Evolutionary conservation across 2,888 invertebrate species (phyloP).

Genomic region (Nymphalis polychloros): DNA sequence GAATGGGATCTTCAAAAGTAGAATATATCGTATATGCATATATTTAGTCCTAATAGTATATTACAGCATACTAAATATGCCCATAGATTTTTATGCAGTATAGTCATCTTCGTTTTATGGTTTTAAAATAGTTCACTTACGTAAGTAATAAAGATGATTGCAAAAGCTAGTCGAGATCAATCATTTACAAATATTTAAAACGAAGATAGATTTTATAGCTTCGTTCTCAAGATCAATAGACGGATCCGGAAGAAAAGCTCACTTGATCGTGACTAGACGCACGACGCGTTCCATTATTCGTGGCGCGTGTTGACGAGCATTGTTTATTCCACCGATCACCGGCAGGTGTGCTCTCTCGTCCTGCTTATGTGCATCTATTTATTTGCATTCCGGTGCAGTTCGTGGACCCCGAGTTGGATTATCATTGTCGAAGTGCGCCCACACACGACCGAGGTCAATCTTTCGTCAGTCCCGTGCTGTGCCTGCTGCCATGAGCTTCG

Average conservation of each 20-base stretch:
- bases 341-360: conserved; percentile 75
- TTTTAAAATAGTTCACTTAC: conserved; percentile 9
- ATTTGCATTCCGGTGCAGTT: conserved; percentile 78
- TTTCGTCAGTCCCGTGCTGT: conserved; percentile 55
- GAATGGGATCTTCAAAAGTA: neutral
- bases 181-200: conserved; percentile 39
- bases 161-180: conserved; percentile 15
- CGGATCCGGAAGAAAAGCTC: conserved; percentile 45
- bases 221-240: conserved; percentile 40
- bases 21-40: too few species aligned
- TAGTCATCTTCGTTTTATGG: conserved; percentile 4
- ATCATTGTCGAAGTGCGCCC: conserved; percentile 65
- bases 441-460: conserved; percentile 59
- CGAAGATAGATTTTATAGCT: conserved; percentile 38
- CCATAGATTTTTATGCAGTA: neutral
- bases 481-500: conserved; percentile 50
- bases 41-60: too few species aligned
- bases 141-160: conserved; percentile 11
- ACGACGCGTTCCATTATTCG: conserved; percentile 47
- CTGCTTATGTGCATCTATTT: conserved; percentile 75
- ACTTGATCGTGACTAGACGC: conserved; percentile 42
- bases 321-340: conserved; percentile 72
- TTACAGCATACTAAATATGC: neutral
- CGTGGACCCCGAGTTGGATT: conserved; percentile 70
- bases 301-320: conserved; percentile 63